Evolutionary conservation across 2,888 invertebrate species (phyloP).

Genomic region (Troides helena): DNA sequence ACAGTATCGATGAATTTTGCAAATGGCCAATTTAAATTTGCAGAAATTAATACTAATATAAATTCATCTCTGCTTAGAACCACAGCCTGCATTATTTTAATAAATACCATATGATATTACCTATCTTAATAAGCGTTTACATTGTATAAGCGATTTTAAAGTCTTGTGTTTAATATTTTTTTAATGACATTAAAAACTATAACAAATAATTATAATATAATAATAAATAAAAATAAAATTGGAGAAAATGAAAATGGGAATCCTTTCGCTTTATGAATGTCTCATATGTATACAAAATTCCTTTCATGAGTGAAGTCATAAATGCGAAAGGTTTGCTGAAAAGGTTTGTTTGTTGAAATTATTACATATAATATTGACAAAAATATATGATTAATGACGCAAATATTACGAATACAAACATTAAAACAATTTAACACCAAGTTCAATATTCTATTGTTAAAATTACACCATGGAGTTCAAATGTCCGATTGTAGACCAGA

Average conservation of each 20-base stretch:
- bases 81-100: constrained; percentile 28
- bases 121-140: constrained; percentile 11
- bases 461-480: constrained; percentile 24
- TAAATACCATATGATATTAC: constrained; percentile 3
- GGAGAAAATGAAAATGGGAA: neutral
- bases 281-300: neutral
- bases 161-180: neutral
- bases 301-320: neutral
- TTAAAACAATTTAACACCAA: neutral
- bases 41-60: too few species aligned
- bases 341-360: too few species aligned
- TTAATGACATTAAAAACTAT: too few species aligned
- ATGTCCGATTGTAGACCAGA: constrained; percentile 19
- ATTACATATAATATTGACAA: neutral
- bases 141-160: constrained; percentile 7
- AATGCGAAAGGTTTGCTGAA: neutral
- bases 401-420: neutral
- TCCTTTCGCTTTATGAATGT: neutral
- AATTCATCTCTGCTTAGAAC: constrained; percentile 15
- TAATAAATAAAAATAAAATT: neutral
- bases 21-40: too few species aligned
- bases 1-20: neutral
- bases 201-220: too few species aligned
- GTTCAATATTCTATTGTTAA: constrained; percentile 6
- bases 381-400: neutral